These are phyloP conservation scores for Chelon auratus DNA, from an alignment of 2,797 vertebrate genomes.

Conservation along the genomic window DNA sequence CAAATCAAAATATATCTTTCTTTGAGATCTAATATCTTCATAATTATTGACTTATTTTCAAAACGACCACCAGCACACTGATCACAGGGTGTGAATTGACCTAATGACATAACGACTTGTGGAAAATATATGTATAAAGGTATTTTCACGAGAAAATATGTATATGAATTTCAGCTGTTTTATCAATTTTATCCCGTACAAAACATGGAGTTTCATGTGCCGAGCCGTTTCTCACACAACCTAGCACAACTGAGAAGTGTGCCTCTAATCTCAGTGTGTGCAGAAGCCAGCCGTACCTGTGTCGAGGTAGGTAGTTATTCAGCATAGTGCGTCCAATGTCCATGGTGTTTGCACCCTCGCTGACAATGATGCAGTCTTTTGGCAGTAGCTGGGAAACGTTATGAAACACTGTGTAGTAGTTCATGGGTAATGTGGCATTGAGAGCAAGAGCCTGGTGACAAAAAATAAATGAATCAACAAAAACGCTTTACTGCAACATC, in stretches of 20 bases:
- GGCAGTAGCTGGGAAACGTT: constrained; percentile 90
- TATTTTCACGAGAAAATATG: no score
- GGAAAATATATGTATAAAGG: no score
- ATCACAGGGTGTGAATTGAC: no score
- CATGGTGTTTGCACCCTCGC: constrained; percentile 98
- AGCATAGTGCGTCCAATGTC: constrained; percentile 97
- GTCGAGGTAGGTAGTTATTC: constrained; percentile 90
- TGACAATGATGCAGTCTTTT: constrained; percentile 92
- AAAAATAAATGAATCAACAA: background rate
- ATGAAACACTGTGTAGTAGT: constrained; percentile 95
- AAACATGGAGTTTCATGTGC: background rate
- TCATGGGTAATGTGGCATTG: constrained; percentile 88
- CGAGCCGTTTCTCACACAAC: background rate
- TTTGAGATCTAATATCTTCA: no score
- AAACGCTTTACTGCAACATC: background rate
- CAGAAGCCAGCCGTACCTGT: constrained; percentile 83
- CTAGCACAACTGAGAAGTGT: background rate
- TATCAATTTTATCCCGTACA: background rate
- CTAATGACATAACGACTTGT: no score
- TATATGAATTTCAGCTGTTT: no score
- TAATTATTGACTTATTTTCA: no score
- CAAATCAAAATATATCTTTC: no score
- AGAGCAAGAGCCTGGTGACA: constrained; percentile 85
- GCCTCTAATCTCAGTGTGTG: background rate
- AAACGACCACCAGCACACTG: no score